Evolutionary conservation across 2,113 vertebrate species (phyloP), one percentile per base, ranked within the genome.

Genomic region (Trichomycterus rosablanca): DNA sequence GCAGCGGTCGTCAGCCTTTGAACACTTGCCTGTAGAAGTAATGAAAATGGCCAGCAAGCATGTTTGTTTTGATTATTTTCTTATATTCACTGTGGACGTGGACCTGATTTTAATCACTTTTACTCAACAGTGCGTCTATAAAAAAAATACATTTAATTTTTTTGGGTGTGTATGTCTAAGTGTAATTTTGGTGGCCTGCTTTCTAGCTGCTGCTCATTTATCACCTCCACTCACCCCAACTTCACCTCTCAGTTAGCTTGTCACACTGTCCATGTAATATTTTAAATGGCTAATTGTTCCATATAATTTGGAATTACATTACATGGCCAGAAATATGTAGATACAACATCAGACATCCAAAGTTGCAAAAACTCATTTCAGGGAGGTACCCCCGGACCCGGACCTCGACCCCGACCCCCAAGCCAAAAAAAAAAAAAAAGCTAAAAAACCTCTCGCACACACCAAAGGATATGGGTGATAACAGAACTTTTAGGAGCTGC

Each of bases 181-280:
- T 24, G 42, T 20, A 23, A 48, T 62, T 35, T 32, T 10, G 22
- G 22, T 63, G 52, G 59, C 32, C 23, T 37, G 45, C 22, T 26
- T 42, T 59, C 18, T 15, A 48, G 32, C 48, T 62, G 44, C 45
- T 68, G 42, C 56, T 45, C 46, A 24, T 61, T 63, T 75, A 75
- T 66, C 76, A 77, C 78, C 71, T 44, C 24, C 28, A 26, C 54
- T 85, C 84, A 82, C 85, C 85, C 80, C 81, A n/a, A n/a, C n/a
- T 85, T 88, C 83, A 87, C 83, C 83, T 84, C 75, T 20, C 48
- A 50, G 69, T 73, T 80, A 79, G 74, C 75, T n/a, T n/a, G n/a
- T n/a, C n/a, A n/a, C 81, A 48, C 59, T 82, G 74, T 79, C 73
- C 71, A 70, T 70, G n/a, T 18, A 10, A 6, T 37, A 34, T 20